These are phyloP conservation scores for Ornithoptera priamus DNA, from an alignment of 2,888 invertebrate species.

Conservation along the genomic window DNA sequence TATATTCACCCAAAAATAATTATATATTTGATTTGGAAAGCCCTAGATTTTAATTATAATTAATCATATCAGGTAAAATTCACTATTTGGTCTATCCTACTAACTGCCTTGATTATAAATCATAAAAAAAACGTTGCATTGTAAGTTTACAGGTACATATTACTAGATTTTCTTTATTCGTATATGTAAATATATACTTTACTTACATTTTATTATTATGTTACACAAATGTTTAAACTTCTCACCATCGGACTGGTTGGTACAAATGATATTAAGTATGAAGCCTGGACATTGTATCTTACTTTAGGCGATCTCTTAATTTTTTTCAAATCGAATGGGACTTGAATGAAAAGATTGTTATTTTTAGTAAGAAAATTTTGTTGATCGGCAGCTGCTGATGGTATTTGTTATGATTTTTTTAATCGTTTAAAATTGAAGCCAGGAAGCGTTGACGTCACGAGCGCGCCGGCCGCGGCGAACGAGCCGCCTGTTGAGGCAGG, in stretches of 20 bases:
- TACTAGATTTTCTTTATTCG: too few relatives aligned
- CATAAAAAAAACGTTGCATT: neutral
- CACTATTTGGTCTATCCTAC: neutral
- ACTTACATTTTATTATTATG: too few relatives aligned
- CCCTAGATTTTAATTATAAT: neutral
- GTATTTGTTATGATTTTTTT: constrained; percentile 31
- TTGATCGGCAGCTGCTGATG: constrained; percentile 17
- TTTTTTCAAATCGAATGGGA: neutral
- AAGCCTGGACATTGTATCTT: too few relatives aligned
- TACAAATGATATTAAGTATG: too few relatives aligned
- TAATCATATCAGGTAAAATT: neutral
- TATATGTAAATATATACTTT: too few relatives aligned
- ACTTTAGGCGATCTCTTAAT: too few relatives aligned
- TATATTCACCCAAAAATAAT: too few relatives aligned
- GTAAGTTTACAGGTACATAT: too few relatives aligned
- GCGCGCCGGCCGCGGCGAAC: constrained; percentile 51
- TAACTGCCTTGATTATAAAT: neutral
- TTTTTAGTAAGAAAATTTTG: constrained; percentile 22
- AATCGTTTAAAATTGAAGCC: constrained; percentile 36
- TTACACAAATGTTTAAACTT: too few relatives aligned
- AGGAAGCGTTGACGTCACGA: constrained; percentile 36
- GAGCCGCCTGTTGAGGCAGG: constrained; percentile 75
- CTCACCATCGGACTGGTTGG: too few relatives aligned
- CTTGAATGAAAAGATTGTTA: constrained; percentile 28
- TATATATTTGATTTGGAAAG: too few relatives aligned